These are phyloP conservation scores for Drosophila lini DNA, from an alignment of 1,140 invertebrate species.

Conservation along the genomic window DNA sequence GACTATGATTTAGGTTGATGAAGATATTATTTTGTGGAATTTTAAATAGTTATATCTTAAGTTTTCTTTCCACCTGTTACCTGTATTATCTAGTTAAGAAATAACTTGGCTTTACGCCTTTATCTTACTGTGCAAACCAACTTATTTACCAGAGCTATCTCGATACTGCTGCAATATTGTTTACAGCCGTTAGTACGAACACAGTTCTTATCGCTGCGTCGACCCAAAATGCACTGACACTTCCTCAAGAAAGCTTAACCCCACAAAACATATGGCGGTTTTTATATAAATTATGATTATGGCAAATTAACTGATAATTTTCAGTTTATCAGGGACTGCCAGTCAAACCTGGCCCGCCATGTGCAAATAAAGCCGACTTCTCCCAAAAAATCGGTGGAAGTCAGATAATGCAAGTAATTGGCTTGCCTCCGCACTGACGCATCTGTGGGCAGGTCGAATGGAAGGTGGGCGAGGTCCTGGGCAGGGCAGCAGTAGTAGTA, in stretches of 20 bases:
- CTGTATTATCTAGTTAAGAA: conserved; percentile 1
- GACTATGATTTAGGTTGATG: neutral
- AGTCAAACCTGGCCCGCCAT: conserved; percentile 25
- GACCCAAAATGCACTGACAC: conserved; percentile 17
- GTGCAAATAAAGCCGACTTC: conserved; percentile 42
- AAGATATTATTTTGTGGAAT: neutral
- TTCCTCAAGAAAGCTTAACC: conserved; percentile 18
- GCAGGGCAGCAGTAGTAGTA: conserved; percentile 16
- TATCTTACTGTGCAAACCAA: conserved; percentile 6
- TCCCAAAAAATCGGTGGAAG: conserved; percentile 36
- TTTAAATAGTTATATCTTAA: neutral
- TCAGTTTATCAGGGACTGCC: conserved; percentile 46
- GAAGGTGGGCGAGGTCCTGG: conserved; percentile 36
- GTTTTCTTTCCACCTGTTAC: neutral
- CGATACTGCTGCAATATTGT: conserved; percentile 27
- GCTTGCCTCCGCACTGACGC: conserved; percentile 53
- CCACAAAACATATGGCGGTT: conserved; percentile 21
- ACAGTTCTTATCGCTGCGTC: conserved; percentile 23
- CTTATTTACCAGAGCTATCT: conserved; percentile 36
- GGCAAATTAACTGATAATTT: conserved; percentile 60
- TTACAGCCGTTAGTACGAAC: conserved; percentile 6
- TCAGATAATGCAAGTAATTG: conserved; percentile 72
- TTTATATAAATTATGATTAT: conserved; percentile 34
- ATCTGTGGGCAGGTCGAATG: neutral
- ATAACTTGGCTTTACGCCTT: neutral